These are phyloP conservation scores for Nibea coibor DNA, from an alignment of 2,113 vertebrate genomes.

Conservation along the genomic window DNA sequence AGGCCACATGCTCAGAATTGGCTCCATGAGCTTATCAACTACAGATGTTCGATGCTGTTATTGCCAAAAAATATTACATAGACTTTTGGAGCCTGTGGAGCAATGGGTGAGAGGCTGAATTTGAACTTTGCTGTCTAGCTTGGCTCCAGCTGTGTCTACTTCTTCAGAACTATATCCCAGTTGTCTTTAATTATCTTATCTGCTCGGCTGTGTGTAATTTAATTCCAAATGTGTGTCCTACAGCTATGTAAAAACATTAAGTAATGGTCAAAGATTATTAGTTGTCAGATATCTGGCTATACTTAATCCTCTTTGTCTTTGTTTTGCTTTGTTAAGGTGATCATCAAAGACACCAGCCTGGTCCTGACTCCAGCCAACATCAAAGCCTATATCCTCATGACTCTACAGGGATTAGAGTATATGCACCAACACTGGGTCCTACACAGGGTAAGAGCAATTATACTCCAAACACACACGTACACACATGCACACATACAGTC, in stretches of 20 bases:
- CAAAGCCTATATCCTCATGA: slow-evolving; percentile 98
- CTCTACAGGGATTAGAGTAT: slow-evolving; percentile 96
- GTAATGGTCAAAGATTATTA: slow-evolving; percentile 10
- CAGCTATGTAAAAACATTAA: not conserved
- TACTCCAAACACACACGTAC: not conserved
- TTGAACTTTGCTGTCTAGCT: slow-evolving; percentile 5
- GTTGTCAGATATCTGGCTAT: not conserved
- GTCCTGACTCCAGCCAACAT: slow-evolving; percentile 96
- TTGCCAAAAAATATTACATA: not conserved
- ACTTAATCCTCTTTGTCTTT: slow-evolving; percentile 3
- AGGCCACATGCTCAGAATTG: slow-evolving; percentile 17
- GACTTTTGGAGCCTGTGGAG: slow-evolving; percentile 2
- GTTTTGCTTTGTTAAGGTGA: slow-evolving; percentile 86
- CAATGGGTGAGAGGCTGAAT: not conserved
- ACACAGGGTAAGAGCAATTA: slow-evolving; percentile 89
- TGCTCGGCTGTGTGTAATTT: slow-evolving; percentile 1
- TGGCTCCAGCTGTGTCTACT: not conserved
- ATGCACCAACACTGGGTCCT: slow-evolving; percentile 97
- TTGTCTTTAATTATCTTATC: not conserved
- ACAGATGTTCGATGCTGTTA: slow-evolving; percentile 12
- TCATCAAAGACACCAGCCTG: slow-evolving; percentile 97
- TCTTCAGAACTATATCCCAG: not conserved
- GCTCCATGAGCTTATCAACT: slow-evolving; percentile 5
- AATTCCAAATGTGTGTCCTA: not conserved
- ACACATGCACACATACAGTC: not conserved